A percentile compares a stretch with the other conserved stretches of the same genome.
These are phyloP conservation scores for Drosophila mauritiana DNA, from an alignment of 1,140 invertebrate genomes.

Conservation along the genomic window DNA sequence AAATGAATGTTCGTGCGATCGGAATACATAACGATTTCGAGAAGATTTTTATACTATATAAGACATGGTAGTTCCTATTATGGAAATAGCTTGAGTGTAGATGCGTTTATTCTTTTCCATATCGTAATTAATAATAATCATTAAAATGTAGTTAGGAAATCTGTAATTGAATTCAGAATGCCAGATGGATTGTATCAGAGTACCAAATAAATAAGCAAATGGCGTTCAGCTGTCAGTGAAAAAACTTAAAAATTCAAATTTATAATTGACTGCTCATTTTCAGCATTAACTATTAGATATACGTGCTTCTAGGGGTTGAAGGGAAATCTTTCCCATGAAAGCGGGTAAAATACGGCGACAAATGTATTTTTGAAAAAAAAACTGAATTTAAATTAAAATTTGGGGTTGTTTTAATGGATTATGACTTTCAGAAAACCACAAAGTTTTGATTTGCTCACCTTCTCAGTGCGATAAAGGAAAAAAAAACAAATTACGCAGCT, in stretches of 20 bases:
- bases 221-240: too few species aligned
- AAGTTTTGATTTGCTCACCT: neutral
- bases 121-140: too few species aligned
- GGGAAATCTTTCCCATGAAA: neutral
- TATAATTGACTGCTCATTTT: neutral
- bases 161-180: too few species aligned
- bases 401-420: neutral
- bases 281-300: neutral
- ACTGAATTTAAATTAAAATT: constrained; percentile 1
- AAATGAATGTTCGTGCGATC: too few species aligned
- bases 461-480: neutral
- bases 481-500: neutral
- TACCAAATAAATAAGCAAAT: too few species aligned
- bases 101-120: too few species aligned
- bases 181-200: too few species aligned
- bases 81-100: too few species aligned
- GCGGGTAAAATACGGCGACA: neutral
- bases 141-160: too few species aligned
- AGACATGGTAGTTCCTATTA: too few species aligned
- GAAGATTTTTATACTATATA: too few species aligned
- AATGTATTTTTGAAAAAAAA: constrained; percentile 4
- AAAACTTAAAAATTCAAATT: neutral
- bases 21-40: too few species aligned
- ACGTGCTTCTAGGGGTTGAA: neutral
- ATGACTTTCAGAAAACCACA: constrained; percentile 1